Base-by-base conservation (phyloP, 2,113 vertebrate species). In the Toxotes jaculatrix region DNA sequence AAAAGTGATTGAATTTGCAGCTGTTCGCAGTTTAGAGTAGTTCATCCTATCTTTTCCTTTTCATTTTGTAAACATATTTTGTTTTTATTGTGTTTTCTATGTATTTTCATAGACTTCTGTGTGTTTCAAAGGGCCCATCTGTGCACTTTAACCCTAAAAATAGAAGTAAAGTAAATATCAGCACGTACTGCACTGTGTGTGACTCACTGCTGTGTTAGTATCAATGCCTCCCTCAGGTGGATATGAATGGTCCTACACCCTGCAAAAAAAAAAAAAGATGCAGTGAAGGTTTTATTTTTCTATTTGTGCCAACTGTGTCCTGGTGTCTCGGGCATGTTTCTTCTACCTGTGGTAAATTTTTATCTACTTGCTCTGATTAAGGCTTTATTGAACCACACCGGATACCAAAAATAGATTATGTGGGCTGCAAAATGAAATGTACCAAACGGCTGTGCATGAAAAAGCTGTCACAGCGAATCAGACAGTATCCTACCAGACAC, bases 211-310 rank as follows among this genome's bases (percentile, higher is more conserved):
- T 27, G 27, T 27, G 27, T 27, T 27, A 27, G 49, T 3, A 32
- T 14, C 47, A 42, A 21, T 27, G 40, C 2, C 55, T 66, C 76
- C 77, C 69, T 70, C 64, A 0, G 21, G 36, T 79, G 71, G 66
- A 69, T 5, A 62, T 7, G 5, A 56, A 12, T 0, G 16, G 49
- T 2, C 3, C n/a, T 47, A 16, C 63, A 0, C 75, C 36, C 51
- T 14, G 40, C 42, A 59, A 36, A 12, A 16, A 14, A 14, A 14
- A 45, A 45, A 19, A 64, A n/a, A 23, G 5, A 34, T 7, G 49
- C 0, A 51, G 21, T 19, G 19, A 11, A 5, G 7, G 10, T 11
- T 36, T 23, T 51, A 42, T 42, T n/a, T 21, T 43, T 42, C 11
- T 14, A 11, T 12, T 9, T 23, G n/a, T 11, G 53, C 51, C 19